phyloP scores from a whole-genome alignment of 1,140 invertebrate species.

The Eumaeus atala region DNA sequence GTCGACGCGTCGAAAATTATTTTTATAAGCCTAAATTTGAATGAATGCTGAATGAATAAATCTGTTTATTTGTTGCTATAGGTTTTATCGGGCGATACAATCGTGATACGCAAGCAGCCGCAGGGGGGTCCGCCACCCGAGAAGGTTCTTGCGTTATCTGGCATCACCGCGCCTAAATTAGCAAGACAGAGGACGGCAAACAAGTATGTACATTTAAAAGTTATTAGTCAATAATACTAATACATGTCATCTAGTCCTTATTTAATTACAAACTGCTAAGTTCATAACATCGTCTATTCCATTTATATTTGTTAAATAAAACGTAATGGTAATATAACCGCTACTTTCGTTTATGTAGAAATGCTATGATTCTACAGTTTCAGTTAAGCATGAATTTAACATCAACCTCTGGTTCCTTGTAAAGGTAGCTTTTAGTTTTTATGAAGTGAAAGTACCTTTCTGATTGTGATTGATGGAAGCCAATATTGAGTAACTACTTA shows the following conservation, averaged over 20 bases:
- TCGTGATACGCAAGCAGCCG: conserved; percentile 88
- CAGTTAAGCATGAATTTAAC: no score
- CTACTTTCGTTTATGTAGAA: no score
- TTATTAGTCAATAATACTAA: not conserved
- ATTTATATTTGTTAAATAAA: no score
- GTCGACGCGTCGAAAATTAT: not conserved
- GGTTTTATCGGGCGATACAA: conserved; percentile 92
- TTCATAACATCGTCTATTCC: not conserved
- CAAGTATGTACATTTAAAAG: conserved; percentile 60
- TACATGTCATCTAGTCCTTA: no score
- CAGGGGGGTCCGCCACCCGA: conserved; percentile 92
- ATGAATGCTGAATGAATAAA: conserved; percentile 8
- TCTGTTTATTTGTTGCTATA: conserved; percentile 47
- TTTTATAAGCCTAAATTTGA: not conserved
- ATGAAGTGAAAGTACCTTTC: conserved; percentile 7
- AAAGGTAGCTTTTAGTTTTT: not conserved
- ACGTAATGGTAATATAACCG: no score
- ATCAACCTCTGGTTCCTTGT: not conserved
- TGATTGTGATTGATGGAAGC: not conserved
- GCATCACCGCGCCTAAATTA: conserved; percentile 93
- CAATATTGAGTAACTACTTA: conserved; percentile 7
- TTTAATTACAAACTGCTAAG: not conserved
- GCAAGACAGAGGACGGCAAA: conserved; percentile 82
- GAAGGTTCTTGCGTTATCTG: conserved; percentile 90
- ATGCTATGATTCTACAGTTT: no score